Evolutionary conservation across 2,888 invertebrate species (phyloP).

Genomic region (Smittia sp.): DNA sequence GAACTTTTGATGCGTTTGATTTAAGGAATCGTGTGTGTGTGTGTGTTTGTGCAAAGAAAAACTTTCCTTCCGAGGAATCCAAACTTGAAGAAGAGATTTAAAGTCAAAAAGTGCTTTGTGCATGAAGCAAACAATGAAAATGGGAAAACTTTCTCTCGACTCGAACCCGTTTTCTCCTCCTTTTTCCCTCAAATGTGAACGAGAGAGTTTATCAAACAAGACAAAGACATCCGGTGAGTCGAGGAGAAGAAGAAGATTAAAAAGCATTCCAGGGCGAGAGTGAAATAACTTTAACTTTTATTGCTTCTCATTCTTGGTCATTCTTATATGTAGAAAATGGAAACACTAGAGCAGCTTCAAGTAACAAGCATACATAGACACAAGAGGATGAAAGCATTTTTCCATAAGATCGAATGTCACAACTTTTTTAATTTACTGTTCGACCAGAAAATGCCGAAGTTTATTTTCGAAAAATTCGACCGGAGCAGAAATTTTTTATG

Average conservation of each 20-base stretch:
- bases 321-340: constrained; percentile 19
- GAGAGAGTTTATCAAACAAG: constrained; percentile 13
- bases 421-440: constrained; percentile 37
- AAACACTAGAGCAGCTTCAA: constrained; percentile 10
- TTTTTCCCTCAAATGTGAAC: not conserved
- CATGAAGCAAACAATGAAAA: constrained; percentile 23
- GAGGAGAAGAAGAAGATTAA: not conserved
- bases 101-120: constrained; percentile 21
- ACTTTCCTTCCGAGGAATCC: not conserved
- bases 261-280: not conserved
- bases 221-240: constrained; percentile 16
- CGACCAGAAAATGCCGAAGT: constrained; percentile 4
- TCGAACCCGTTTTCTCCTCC: not conserved
- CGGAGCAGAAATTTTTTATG: not conserved
- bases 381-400: constrained; percentile 25
- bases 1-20: not conserved
- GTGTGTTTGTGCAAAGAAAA: not conserved
- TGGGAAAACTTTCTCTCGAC: constrained; percentile 15
- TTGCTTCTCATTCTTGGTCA: constrained; percentile 20
- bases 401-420: constrained; percentile 32
- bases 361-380: not conserved
- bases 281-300: constrained; percentile 28
- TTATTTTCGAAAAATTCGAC: not conserved
- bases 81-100: not conserved
- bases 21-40: not conserved